Conservation (phyloP, 2,113 vertebrate species). For the Martes martes region DNA sequence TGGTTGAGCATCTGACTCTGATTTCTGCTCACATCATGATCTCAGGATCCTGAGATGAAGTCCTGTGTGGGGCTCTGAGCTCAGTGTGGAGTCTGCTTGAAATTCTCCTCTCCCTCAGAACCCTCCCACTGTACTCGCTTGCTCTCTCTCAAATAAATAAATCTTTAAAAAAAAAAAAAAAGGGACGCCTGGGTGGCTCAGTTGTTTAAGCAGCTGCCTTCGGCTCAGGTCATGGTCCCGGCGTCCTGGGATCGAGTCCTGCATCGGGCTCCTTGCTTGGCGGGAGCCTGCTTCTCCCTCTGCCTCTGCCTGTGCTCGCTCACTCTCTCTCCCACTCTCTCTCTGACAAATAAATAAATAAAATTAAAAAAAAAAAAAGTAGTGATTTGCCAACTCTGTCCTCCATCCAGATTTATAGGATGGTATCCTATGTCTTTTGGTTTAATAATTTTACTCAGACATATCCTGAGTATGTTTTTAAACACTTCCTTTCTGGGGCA, state of each 20-base stretch:
- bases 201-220: too few relatives aligned
- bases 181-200: too few relatives aligned
- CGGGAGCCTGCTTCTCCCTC: too few relatives aligned
- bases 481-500: background rate
- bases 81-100: background rate
- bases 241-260: too few relatives aligned
- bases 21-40: background rate
- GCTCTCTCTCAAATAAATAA: background rate
- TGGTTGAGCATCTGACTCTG: background rate
- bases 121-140: background rate
- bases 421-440: background rate
- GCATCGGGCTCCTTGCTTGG: too few relatives aligned
- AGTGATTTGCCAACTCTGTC: background rate
- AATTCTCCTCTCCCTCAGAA: background rate
- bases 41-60: background rate
- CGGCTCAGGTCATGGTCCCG: too few relatives aligned
- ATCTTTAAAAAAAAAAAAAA: background rate
- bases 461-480: background rate
- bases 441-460: background rate
- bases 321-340: background rate
- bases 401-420: background rate
- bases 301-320: too few relatives aligned
- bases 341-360: background rate
- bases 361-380: background rate
- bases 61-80: background rate